Percentiles rank a stretch among this genome's conserved stretches.
Evolutionary conservation across 1,140 invertebrate species (phyloP).

Genomic region (Venustaconcha ellipsiformis): DNA sequence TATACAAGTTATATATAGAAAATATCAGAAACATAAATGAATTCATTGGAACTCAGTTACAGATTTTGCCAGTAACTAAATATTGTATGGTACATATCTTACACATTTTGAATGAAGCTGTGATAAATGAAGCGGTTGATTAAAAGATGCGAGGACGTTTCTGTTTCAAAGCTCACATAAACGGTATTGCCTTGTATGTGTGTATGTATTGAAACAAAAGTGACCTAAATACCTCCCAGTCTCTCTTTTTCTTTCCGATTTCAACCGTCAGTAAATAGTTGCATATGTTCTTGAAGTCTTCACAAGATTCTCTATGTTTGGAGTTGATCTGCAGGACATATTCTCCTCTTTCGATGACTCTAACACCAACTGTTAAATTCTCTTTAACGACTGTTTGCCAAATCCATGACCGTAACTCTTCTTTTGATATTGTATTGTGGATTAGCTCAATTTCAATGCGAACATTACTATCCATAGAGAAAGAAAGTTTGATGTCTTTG

Average conservation of each 20-base stretch:
- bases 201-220: no score
- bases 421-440: slow-evolving; percentile 15
- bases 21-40: no score
- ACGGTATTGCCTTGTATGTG: no score
- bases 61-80: no score
- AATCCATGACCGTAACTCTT: slow-evolving; percentile 14
- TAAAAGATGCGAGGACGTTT: no score
- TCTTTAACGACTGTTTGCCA: slow-evolving; percentile 1
- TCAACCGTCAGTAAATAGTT: slow-evolving; percentile 24
- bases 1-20: no score
- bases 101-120: no score
- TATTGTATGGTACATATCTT: no score
- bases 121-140: no score
- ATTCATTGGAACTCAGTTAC: no score
- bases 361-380: slow-evolving; percentile 9
- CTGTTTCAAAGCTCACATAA: no score
- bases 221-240: slow-evolving; percentile 4
- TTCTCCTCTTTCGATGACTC: slow-evolving; percentile 22
- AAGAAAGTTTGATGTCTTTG: slow-evolving; percentile 7
- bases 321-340: slow-evolving; percentile 19
- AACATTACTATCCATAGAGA: slow-evolving; percentile 10
- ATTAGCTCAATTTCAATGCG: slow-evolving; percentile 10
- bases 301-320: slow-evolving; percentile 9
- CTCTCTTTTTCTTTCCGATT: slow-evolving; percentile 6
- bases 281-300: slow-evolving; percentile 16